phyloP scores from a whole-genome alignment of 2,797 vertebrate genomes.

The Coreius guichenoti region DNA sequence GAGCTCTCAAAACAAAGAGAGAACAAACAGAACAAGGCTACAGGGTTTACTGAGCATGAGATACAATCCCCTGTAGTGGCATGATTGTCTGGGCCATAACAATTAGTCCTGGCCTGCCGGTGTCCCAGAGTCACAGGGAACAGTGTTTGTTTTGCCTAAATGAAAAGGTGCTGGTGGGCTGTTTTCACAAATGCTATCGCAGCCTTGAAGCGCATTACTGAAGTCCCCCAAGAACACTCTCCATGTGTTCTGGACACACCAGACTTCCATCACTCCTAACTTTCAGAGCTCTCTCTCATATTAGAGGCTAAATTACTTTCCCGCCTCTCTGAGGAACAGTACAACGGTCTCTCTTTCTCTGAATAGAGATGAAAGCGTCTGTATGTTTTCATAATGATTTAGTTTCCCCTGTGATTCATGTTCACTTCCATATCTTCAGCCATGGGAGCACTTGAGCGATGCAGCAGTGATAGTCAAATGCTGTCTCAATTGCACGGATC shows the following conservation, averaged over 20 bases:
- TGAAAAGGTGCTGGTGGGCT: slow-evolving; percentile 46
- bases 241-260: slow-evolving; percentile 44
- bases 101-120: slow-evolving; percentile 58
- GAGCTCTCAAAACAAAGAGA: slow-evolving; percentile 43
- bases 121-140: slow-evolving; percentile 48
- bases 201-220: slow-evolving; percentile 27
- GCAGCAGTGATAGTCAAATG: slow-evolving; percentile 38
- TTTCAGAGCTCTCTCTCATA: slow-evolving; percentile 61
- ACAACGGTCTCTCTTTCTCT: slow-evolving; percentile 43
- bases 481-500: slow-evolving; percentile 31
- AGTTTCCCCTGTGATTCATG: slow-evolving; percentile 24
- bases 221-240: slow-evolving; percentile 37
- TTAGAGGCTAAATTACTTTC: slow-evolving; percentile 58
- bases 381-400: slow-evolving; percentile 58
- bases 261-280: slow-evolving; percentile 47
- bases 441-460: slow-evolving; percentile 43
- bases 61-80: slow-evolving; percentile 50
- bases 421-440: slow-evolving; percentile 43
- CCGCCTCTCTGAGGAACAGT: slow-evolving; percentile 40
- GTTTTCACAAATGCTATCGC: slow-evolving; percentile 47
- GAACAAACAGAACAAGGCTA: slow-evolving; percentile 31
- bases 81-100: slow-evolving; percentile 50
- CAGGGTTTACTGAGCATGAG: slow-evolving; percentile 36
- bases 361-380: slow-evolving; percentile 54
- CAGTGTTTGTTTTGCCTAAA: slow-evolving; percentile 58